Conservation (phyloP, 2,113 vertebrate genomes). For the Dasyprocta punctata region DNA sequence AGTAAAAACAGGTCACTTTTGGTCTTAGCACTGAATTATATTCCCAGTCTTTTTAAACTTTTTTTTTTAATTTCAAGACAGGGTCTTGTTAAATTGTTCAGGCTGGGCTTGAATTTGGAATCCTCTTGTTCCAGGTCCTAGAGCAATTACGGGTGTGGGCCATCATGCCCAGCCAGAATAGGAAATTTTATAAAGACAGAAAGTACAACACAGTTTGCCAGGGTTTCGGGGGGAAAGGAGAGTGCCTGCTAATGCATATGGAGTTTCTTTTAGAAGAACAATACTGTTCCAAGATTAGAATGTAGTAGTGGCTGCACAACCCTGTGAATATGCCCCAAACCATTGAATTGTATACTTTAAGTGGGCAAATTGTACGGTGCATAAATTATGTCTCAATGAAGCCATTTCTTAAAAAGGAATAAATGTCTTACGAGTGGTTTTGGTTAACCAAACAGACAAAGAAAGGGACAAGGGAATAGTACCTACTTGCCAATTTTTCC, state of each 20-base stretch:
- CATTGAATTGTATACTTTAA: background rate
- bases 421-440: slow-evolving; percentile 19
- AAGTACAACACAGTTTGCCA: background rate
- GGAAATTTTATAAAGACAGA: slow-evolving; percentile 1
- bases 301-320: background rate
- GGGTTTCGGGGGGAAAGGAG: background rate
- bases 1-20: background rate
- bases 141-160: background rate
- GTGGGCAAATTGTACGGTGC: background rate
- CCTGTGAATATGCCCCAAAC: background rate
- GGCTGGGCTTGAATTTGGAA: background rate
- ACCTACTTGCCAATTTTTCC: background rate
- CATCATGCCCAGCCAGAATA: background rate
- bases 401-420: slow-evolving; percentile 39
- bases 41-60: too few species aligned
- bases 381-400: slow-evolving; percentile 33
- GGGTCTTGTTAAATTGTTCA: background rate
- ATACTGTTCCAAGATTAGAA: slow-evolving; percentile 32
- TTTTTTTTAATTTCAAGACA: background rate
- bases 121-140: background rate
- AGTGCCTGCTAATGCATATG: background rate
- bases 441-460: slow-evolving; percentile 34
- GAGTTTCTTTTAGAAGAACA: background rate
- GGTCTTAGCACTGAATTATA: background rate
- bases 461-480: background rate